phyloP scores from a whole-genome alignment of 2,888 invertebrate genomes.

The Thysanoteuthis rhombus region DNA sequence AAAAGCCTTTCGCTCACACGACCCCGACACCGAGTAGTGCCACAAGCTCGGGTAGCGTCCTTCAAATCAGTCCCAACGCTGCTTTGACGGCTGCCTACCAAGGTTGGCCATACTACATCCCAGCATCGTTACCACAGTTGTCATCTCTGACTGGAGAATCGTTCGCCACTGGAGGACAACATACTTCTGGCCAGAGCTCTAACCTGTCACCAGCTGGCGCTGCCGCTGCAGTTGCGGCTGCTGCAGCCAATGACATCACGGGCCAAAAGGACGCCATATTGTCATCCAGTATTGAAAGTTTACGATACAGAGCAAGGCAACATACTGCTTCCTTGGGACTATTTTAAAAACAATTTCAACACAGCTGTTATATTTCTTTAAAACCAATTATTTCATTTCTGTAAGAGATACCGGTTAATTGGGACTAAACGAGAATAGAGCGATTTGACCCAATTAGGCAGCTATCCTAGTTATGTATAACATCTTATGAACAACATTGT shows the following conservation, averaged over 20 bases:
- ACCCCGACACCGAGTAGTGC: conserved; percentile 35
- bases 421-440: neutral
- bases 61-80: conserved; percentile 29
- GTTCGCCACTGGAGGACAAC: neutral
- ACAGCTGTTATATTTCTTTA: neutral
- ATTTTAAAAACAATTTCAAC: conserved; percentile 2
- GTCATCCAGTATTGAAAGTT: conserved; percentile 81
- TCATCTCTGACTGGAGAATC: conserved; percentile 23
- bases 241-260: conserved; percentile 77
- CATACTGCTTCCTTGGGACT: conserved; percentile 49
- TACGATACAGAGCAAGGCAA: conserved; percentile 52
- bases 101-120: conserved; percentile 34
- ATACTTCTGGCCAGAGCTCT: neutral
- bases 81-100: conserved; percentile 29
- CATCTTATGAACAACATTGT: no score
- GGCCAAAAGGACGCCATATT: conserved; percentile 78
- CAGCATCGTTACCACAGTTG: conserved; percentile 22
- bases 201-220: conserved; percentile 19
- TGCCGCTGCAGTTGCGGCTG: conserved; percentile 71
- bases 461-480: no score
- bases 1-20: conserved; percentile 36
- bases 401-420: neutral
- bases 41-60: conserved; percentile 22
- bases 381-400: neutral
- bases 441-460: neutral